Evolutionary conservation across 2,888 invertebrate genomes (phyloP).

Genomic region (Arrhopalites spinosus): DNA sequence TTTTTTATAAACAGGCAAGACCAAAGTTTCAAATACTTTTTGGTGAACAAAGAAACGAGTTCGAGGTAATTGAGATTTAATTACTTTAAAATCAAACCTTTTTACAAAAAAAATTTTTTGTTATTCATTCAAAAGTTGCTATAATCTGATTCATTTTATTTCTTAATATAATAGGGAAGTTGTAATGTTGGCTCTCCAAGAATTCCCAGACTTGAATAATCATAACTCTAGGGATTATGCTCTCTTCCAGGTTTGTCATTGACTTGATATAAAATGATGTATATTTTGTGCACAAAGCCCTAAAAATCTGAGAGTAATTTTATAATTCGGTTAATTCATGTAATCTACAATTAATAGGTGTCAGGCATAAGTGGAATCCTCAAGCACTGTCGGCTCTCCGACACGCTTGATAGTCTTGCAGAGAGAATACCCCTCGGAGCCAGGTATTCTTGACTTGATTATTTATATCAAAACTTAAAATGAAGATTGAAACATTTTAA

Average conservation of each 20-base stretch:
- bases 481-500: too few relatives aligned
- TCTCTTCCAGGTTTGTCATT: constrained; percentile 48
- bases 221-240: constrained; percentile 72
- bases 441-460: constrained; percentile 67
- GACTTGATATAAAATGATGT: constrained; percentile 69
- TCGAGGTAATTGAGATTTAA: too few relatives aligned
- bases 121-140: too few relatives aligned
- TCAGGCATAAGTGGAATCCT: constrained; percentile 89
- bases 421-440: constrained; percentile 82
- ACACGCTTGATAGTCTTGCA: constrained; percentile 92
- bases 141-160: too few relatives aligned
- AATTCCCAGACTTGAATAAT: constrained; percentile 88
- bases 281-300: not conserved
- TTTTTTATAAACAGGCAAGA: constrained; percentile 77
- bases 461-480: too few relatives aligned
- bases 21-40: constrained; percentile 95
- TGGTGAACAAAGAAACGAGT: constrained; percentile 84
- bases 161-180: too few relatives aligned
- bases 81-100: too few relatives aligned
- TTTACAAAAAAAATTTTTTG: too few relatives aligned
- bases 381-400: constrained; percentile 92
- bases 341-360: constrained; percentile 29
- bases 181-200: constrained; percentile 94
- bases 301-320: not conserved
- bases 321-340: not conserved